Evolutionary conservation across 2,797 vertebrate species (phyloP).

Genomic region (Denticeps clupeoides): DNA sequence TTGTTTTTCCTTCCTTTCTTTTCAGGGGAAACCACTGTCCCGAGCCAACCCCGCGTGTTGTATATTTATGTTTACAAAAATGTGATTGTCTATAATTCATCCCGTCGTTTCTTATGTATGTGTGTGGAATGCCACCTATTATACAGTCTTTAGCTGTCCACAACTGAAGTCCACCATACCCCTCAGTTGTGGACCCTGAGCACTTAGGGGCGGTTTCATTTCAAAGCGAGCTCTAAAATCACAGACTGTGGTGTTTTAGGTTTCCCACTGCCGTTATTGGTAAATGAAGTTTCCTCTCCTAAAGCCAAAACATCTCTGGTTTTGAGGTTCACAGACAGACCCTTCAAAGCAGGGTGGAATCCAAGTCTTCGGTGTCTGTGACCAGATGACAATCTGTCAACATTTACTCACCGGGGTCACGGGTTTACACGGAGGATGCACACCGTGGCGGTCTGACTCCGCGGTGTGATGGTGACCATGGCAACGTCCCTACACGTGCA

Average conservation of each 20-base stretch:
- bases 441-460: too few relatives aligned
- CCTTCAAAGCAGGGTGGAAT: not conserved
- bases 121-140: conserved; percentile 14
- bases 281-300: conserved; percentile 6
- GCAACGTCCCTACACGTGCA: too few relatives aligned
- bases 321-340: not conserved
- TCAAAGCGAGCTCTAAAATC: conserved; percentile 7
- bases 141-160: conserved; percentile 11
- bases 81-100: not conserved
- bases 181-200: conserved; percentile 13
- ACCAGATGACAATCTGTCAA: conserved; percentile 5
- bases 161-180: conserved; percentile 12
- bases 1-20: not conserved
- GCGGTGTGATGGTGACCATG: too few relatives aligned
- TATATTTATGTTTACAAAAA: conserved; percentile 1
- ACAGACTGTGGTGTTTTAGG: conserved; percentile 6
- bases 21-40: conserved; percentile 5
- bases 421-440: not conserved
- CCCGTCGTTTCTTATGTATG: not conserved
- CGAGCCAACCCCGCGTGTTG: conserved; percentile 4
- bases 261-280: conserved; percentile 6
- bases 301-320: conserved; percentile 9
- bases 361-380: not conserved
- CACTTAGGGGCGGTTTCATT: conserved; percentile 11
- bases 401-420: not conserved